Conservation (phyloP, 2,797 vertebrate genomes). For the Channa striata region DNA sequence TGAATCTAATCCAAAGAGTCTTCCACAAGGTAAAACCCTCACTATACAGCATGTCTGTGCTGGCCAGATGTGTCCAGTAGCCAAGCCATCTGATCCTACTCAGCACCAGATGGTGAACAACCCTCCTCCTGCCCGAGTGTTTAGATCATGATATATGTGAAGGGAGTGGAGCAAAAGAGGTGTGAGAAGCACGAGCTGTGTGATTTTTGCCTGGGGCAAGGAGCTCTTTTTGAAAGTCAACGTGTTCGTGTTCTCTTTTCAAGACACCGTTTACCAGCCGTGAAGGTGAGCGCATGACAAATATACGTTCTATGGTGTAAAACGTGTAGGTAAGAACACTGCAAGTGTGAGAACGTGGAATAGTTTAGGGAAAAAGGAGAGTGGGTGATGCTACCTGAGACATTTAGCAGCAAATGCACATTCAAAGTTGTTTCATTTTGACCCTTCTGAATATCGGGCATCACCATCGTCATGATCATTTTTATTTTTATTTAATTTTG, state of each 20-base stretch:
- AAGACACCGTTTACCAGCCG: background rate
- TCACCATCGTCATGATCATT: too few relatives aligned
- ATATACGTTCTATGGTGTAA: background rate
- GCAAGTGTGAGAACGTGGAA: too few relatives aligned
- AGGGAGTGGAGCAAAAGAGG: constrained; percentile 7
- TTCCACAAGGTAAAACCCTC: constrained; percentile 25
- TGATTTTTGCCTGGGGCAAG: constrained; percentile 10
- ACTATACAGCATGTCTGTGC: constrained; percentile 9
- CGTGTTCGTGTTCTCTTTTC: background rate
- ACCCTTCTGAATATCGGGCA: too few relatives aligned
- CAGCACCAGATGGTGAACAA: constrained; percentile 52
- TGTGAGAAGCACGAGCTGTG: background rate
- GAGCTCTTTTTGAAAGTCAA: constrained; percentile 32
- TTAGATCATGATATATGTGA: constrained; percentile 30
- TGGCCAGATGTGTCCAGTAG: constrained; percentile 56
- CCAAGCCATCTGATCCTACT: constrained; percentile 50
- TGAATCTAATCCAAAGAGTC: constrained; percentile 9
- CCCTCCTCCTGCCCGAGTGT: constrained; percentile 7
- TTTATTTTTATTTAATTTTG: too few relatives aligned
- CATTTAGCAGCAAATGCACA: too few relatives aligned
- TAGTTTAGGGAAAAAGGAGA: too few relatives aligned
- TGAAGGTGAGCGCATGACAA: constrained; percentile 6
- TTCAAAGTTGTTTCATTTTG: too few relatives aligned
- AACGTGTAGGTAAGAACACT: too few relatives aligned
- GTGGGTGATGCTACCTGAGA: too few relatives aligned